A percentile compares a stretch with the other conserved stretches of the same genome.
These are phyloP conservation scores for Gymnocheta viridis DNA, from an alignment of 2,888 invertebrate genomes.

Conservation along the genomic window DNA sequence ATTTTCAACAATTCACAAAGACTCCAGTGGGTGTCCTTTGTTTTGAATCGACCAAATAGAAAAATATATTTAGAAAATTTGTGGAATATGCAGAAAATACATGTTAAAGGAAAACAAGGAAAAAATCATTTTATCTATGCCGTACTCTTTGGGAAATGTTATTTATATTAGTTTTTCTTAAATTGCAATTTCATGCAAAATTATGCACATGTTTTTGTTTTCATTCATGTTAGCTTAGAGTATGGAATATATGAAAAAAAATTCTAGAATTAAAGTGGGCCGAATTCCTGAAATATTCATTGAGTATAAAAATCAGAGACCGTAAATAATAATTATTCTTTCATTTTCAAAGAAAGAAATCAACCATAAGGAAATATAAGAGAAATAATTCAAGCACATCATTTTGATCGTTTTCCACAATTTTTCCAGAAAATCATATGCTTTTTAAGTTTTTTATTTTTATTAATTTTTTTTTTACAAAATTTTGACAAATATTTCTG, in stretches of 20 bases:
- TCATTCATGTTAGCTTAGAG: background rate
- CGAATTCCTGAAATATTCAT: background rate
- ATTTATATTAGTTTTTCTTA: conserved; percentile 10
- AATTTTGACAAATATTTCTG: too few species aligned
- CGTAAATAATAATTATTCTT: too few species aligned
- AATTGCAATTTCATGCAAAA: conserved; percentile 66
- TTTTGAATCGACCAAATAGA: background rate
- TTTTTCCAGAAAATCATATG: too few species aligned
- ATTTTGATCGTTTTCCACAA: too few species aligned
- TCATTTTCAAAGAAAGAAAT: too few species aligned
- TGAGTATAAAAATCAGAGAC: too few species aligned
- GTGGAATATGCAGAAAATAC: conserved; percentile 3
- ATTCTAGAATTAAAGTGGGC: background rate
- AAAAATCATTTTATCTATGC: background rate
- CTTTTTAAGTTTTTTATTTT: too few species aligned
- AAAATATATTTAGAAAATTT: background rate
- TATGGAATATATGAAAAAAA: background rate
- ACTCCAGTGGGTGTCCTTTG: conserved; percentile 26
- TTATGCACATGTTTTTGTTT: conserved; percentile 52
- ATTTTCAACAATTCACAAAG: conserved; percentile 47
- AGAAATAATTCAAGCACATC: too few species aligned
- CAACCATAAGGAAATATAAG: too few species aligned
- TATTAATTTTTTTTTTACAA: too few species aligned
- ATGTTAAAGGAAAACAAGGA: background rate
- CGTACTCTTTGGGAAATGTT: background rate